Percentiles rank a stretch among this genome's conserved stretches.
These are phyloP conservation scores for Pollicipes pollicipes DNA, from an alignment of 1,140 invertebrate genomes.

Conservation along the genomic window DNA sequence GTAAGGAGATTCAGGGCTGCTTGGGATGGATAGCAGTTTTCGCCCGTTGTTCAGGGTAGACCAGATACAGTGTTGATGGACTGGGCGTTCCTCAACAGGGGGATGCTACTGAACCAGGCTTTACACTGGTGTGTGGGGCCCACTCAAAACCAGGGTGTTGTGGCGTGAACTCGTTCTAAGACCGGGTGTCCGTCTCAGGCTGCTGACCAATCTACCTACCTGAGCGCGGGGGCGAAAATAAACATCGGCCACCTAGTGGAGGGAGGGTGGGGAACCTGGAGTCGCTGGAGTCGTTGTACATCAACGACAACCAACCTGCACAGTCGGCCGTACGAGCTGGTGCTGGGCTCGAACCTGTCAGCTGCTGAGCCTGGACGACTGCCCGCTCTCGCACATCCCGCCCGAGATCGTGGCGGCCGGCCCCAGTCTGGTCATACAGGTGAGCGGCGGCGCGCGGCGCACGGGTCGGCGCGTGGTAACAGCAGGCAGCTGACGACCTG, in stretches of 20 bases:
- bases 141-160: no score
- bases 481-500: no score
- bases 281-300: constrained; percentile 85
- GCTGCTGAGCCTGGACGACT: constrained; percentile 99
- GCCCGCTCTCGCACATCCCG: constrained; percentile 90
- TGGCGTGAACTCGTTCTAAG: background rate
- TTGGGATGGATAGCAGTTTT: no score
- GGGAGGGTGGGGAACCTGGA: constrained; percentile 97
- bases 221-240: constrained; percentile 92
- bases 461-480: no score
- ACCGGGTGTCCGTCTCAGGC: constrained; percentile 27
- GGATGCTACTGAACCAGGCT: no score
- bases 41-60: no score
- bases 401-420: constrained; percentile 87
- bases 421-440: constrained; percentile 88
- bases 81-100: no score
- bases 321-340: constrained; percentile 91
- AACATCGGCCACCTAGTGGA: constrained; percentile 85
- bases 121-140: no score
- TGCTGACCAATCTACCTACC: constrained; percentile 78
- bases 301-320: constrained; percentile 97
- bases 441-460: constrained; percentile 17
- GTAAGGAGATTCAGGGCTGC: no score
- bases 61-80: no score
- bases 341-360: constrained; percentile 88